These are phyloP conservation scores for Gandaritis pyraliata DNA, from an alignment of 2,888 invertebrate species.

Conservation along the genomic window DNA sequence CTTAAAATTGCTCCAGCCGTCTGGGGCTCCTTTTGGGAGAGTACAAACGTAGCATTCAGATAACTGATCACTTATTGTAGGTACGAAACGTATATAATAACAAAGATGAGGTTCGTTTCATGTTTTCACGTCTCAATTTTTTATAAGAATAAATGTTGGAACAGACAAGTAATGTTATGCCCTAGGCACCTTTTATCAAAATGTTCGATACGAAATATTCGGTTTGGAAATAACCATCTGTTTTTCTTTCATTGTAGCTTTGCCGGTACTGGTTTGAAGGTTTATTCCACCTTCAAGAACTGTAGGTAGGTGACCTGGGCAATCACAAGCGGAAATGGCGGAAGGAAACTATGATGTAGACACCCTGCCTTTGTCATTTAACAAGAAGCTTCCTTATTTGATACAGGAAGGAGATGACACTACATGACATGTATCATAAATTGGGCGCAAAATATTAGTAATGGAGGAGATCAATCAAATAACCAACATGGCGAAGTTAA, in stretches of 20 bases:
- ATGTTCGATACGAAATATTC: neutral
- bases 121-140: neutral
- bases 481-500: no score
- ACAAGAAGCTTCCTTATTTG: conserved; percentile 25
- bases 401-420: conserved; percentile 16
- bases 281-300: conserved; percentile 19
- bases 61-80: conserved; percentile 1
- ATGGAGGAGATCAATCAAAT: no score
- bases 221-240: neutral
- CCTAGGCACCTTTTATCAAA: neutral
- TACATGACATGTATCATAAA: conserved; percentile 3
- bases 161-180: neutral
- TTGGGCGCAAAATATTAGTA: no score
- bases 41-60: neutral
- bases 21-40: neutral
- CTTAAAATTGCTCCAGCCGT: neutral
- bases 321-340: conserved; percentile 1
- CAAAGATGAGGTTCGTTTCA: neutral
- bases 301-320: conserved; percentile 19
- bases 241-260: no score
- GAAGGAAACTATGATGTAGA: conserved; percentile 24
- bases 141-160: neutral
- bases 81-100: neutral
- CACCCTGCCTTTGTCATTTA: conserved; percentile 13
- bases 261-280: conserved; percentile 16